phyloP scores from a whole-genome alignment of 2,797 vertebrate species.

The Sarcophilus harrisii region DNA sequence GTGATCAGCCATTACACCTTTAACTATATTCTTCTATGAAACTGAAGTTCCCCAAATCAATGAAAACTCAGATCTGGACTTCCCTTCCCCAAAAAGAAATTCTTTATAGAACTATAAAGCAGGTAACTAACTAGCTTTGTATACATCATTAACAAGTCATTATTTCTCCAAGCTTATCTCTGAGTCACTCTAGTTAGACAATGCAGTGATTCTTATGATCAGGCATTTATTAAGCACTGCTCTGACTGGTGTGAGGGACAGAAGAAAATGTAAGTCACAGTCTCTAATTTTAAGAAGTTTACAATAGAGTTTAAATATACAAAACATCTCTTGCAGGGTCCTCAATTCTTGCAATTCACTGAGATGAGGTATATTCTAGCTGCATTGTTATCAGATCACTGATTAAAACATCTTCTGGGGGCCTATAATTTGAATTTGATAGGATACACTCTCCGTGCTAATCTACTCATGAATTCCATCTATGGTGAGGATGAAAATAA shows the following conservation, averaged over 20 bases:
- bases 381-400: neutral
- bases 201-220: neutral
- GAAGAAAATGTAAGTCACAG: neutral
- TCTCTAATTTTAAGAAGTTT: neutral
- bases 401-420: neutral
- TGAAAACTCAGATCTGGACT: neutral
- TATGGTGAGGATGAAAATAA: conserved; percentile 12
- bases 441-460: too few relatives aligned
- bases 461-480: neutral
- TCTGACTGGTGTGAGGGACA: neutral
- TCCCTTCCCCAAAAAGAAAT: neutral
- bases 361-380: neutral
- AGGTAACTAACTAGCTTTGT: neutral
- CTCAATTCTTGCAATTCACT: neutral
- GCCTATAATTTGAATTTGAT: neutral
- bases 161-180: neutral
- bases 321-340: neutral
- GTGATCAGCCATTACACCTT: neutral
- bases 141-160: neutral
- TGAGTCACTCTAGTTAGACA: neutral
- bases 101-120: neutral
- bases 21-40: neutral
- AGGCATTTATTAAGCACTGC: neutral
- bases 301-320: fast-evolving
- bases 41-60: neutral